Base-by-base conservation (phyloP, 2,888 invertebrate species). In the Eurytoma adleriae region DNA sequence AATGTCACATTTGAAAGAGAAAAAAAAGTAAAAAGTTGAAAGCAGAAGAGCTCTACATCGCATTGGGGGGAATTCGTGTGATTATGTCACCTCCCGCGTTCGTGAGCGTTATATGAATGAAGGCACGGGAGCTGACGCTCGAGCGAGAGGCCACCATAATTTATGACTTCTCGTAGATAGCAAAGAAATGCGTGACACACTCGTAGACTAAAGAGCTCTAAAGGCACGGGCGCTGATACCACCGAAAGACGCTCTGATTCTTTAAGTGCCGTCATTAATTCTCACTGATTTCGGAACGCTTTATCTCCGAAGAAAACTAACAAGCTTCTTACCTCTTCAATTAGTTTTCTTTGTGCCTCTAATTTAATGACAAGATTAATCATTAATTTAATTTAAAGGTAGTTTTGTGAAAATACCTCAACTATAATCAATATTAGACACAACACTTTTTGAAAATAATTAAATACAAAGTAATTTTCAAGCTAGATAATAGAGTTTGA, bases 111-210 rank as follows among this genome's bases (percentile, higher is more conserved):
- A 72, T 83, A 85, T 84, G 82, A 83, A 79, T 83, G 83, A 78
- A 76, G 78, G 30, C 81, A 61, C 77, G 74, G 70, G 82, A 86
- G 78, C 12, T 20, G 54, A 3, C 14, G 18, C 50, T 68, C 30
- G 30, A 40, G n/a, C 62, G 61, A 54, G 66, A 67, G 56, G 18
- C 57, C 40, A 10, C 24, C 18, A 78, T 81, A 78, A 87, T 86
- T 87, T 86, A 86, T 85, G 84, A 80, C 81, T 61, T 75, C 69
- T 83, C 78, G 62, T 73, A 82, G 85, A 87, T 85, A 84, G 68
- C 83, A 66, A 84, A 84, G 83, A 85, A 84, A 85, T 83, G 83
- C 78, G 80, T 78, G 70, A 52, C 66, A 70, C 62, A 57, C 75
- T 50, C 14, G 27, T 18, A 14, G 67, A 56, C 57, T 67, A 74